Conservation (phyloP, 1,140 invertebrate genomes). For the Camponotus vicinus region DNA sequence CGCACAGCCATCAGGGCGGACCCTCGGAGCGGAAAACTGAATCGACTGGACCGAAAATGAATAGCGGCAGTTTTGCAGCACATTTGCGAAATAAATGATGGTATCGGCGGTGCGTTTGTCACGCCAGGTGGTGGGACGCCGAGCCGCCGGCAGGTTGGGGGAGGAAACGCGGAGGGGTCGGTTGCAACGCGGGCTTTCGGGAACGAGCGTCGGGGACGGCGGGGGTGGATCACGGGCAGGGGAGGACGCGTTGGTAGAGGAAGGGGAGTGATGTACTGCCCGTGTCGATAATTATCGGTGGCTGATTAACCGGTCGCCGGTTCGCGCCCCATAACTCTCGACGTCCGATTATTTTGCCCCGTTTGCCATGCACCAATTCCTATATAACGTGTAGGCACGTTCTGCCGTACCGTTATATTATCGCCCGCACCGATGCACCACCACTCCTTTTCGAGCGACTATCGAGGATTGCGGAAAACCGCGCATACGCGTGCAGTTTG, state of each 20-base stretch:
- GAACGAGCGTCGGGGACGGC: slow-evolving; percentile 28
- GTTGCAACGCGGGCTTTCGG: slow-evolving; percentile 65
- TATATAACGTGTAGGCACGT: slow-evolving; percentile 80
- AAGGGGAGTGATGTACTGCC: slow-evolving; percentile 85
- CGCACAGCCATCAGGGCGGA: slow-evolving; percentile 70
- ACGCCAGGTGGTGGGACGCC: slow-evolving; percentile 80
- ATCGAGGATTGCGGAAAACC: slow-evolving; percentile 66
- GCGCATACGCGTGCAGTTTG: slow-evolving; percentile 42
- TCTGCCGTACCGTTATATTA: slow-evolving; percentile 72
- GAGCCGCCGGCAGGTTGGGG: slow-evolving; percentile 72
- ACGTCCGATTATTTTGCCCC: slow-evolving; percentile 86
- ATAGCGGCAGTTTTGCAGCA: slow-evolving; percentile 86
- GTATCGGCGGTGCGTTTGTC: slow-evolving; percentile 86
- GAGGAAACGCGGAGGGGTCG: slow-evolving; percentile 64
- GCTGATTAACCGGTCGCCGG: slow-evolving; percentile 86
- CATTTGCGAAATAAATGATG: slow-evolving; percentile 87
- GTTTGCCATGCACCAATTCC: slow-evolving; percentile 84
- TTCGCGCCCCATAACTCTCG: slow-evolving; percentile 86
- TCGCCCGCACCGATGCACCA: slow-evolving; percentile 70
- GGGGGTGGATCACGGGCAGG: slow-evolving; percentile 66
- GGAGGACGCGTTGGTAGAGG: slow-evolving; percentile 70
- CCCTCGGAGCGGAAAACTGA: slow-evolving; percentile 84
- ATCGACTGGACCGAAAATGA: slow-evolving; percentile 86
- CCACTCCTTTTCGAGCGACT: slow-evolving; percentile 68
- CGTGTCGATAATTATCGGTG: slow-evolving; percentile 87